Evolutionary conservation across 2,888 invertebrate species (phyloP).

Genomic region (Bugulina stolonifera): DNA sequence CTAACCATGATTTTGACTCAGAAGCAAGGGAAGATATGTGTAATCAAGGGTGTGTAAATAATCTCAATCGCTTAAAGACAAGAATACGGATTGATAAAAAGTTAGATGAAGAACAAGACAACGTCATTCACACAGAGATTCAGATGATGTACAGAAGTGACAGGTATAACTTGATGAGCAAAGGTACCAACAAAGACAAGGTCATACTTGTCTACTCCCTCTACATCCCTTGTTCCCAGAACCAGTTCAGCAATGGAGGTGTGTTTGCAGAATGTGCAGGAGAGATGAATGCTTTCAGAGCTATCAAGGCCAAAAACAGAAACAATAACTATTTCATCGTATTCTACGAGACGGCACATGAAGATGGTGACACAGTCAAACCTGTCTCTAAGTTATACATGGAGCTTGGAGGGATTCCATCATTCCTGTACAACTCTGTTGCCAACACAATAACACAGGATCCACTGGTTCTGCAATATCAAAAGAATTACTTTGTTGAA

Average conservation of each 20-base stretch:
- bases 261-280: background rate
- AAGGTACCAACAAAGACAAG: background rate
- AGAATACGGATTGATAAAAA: background rate
- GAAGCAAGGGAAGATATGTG: background rate
- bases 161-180: background rate
- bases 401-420: background rate
- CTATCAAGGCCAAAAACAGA: background rate
- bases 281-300: background rate
- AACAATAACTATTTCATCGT: background rate
- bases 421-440: background rate
- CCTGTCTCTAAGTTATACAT: background rate
- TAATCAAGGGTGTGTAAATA: background rate
- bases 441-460: background rate
- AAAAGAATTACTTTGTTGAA: background rate
- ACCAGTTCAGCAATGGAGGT: background rate
- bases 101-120: background rate
- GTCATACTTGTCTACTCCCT: background rate
- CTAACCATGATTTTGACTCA: no score
- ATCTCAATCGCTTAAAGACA: background rate
- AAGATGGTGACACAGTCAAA: background rate
- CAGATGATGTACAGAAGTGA: background rate
- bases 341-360: background rate
- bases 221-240: background rate
- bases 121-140: background rate
- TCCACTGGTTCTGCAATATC: background rate